Evolutionary conservation across 2,888 invertebrate species (phyloP), one percentile per base, ranked within the genome.

Genomic region (Agrochola litura): DNA sequence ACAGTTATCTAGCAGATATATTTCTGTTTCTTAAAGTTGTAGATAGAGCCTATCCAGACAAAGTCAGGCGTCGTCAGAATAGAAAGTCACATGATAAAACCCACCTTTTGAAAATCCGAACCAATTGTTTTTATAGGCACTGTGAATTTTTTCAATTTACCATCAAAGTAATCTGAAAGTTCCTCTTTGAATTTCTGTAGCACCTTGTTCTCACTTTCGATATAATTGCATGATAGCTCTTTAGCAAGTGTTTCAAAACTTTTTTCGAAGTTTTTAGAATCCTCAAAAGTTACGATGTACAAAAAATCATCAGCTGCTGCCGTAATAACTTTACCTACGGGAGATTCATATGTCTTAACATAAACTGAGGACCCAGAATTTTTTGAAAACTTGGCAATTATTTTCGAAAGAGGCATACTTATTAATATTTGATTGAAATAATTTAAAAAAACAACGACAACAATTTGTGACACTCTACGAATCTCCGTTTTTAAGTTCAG

Each of bases 31-130:
- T 16, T 56, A 43, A n/a, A 46, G n/a, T 46, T 37, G n/a, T 19
- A n/a, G 8, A 14, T 49, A 30, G 0, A 37, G 16, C 30, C 52
- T 72, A 72, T 30, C 19, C 12, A 43, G 14, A 30, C 14, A 25
- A 37, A 63, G 19, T 16, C n/a, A 41, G 6, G 6, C 43, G 9
- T 1, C 1, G 2, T 2, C 19, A 46, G 2, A n/a, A 56, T n/a
- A 41, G 16, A 63, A 63, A 54, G 25, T 49, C 16, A 16, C 1
- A 0, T 14, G 46, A 46, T 6, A 14, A 49, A 60, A 81, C 77
- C 54, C 85, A 96, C 96, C 92, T 95, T 95, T 90, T 96, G 96
- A 90, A 96, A 97, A 60, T 94, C 93, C 0, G 96, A 94, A 19
- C 96, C 97, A 83, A 92, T 85, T 22, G 90, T 91, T 91, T 95